These are phyloP conservation scores for Microctenopoma stevenorrisi DNA, from an alignment of 2,797 vertebrate genomes.

Conservation along the genomic window DNA sequence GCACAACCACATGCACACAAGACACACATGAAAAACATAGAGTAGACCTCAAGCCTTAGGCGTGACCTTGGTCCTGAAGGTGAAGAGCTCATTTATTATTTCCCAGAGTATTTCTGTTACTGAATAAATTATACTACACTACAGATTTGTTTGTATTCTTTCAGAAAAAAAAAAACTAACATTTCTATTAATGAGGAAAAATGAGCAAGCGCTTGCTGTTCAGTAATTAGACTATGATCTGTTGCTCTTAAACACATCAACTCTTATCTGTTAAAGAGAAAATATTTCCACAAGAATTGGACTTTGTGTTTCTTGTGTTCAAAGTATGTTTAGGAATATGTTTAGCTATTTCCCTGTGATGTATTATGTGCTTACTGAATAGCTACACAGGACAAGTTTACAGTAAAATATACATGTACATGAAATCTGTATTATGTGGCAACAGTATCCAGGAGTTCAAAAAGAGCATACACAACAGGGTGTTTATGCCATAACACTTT, in stretches of 20 bases:
- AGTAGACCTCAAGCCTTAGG: slow-evolving; percentile 21
- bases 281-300: background rate
- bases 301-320: background rate
- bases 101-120: background rate
- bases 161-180: no score
- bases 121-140: no score
- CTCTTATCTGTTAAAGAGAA: background rate
- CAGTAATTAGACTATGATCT: background rate
- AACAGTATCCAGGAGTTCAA: slow-evolving; percentile 1
- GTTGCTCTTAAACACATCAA: background rate
- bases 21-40: slow-evolving; percentile 22
- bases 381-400: background rate
- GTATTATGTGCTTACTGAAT: background rate
- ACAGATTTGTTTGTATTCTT: no score
- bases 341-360: background rate
- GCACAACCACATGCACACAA: slow-evolving; percentile 3
- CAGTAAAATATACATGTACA: background rate
- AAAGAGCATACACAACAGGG: slow-evolving; percentile 4
- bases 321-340: background rate
- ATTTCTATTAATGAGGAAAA: background rate
- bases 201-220: background rate
- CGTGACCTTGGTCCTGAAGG: slow-evolving; percentile 66
- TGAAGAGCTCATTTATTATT: slow-evolving; percentile 52
- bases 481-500: background rate
- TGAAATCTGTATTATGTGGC: slow-evolving; percentile 1